These are phyloP conservation scores for Sparus aurata DNA, from an alignment of 2,797 vertebrate genomes.

Conservation along the genomic window DNA sequence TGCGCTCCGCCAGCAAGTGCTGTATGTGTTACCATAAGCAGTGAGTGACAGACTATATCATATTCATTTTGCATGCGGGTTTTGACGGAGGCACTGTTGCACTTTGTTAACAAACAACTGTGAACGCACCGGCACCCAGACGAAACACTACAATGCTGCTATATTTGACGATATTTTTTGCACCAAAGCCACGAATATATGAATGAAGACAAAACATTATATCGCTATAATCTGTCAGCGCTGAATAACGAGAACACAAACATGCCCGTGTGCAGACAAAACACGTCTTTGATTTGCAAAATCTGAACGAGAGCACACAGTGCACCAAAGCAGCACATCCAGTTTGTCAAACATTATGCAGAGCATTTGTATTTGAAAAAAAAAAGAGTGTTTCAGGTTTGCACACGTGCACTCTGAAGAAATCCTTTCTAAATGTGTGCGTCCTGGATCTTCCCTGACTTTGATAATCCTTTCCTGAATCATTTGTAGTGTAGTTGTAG, in stretches of 20 bases:
- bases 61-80: conserved; percentile 47
- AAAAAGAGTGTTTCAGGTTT: conserved; percentile 45
- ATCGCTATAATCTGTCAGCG: conserved; percentile 33
- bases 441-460: conserved; percentile 44
- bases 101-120: conserved; percentile 43
- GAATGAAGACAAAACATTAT: conserved; percentile 37
- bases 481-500: conserved; percentile 47
- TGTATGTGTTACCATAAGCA: conserved; percentile 49
- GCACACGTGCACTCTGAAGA: conserved; percentile 45
- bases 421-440: conserved; percentile 49
- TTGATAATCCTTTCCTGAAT: conserved; percentile 63
- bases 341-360: conserved; percentile 36
- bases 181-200: conserved; percentile 17
- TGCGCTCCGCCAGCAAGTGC: conserved; percentile 36
- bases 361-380: conserved; percentile 31
- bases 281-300: conserved; percentile 41
- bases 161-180: conserved; percentile 30
- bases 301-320: conserved; percentile 1
- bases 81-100: conserved; percentile 29
- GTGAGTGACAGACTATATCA: conserved; percentile 61
- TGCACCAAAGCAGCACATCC: conserved; percentile 7
- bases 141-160: conserved; percentile 28
- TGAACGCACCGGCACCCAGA: conserved; percentile 8
- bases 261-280: conserved; percentile 21
- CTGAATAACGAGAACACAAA: conserved; percentile 25